phyloP scores from a whole-genome alignment of 2,797 vertebrate species.

The Columba guinea region DNA sequence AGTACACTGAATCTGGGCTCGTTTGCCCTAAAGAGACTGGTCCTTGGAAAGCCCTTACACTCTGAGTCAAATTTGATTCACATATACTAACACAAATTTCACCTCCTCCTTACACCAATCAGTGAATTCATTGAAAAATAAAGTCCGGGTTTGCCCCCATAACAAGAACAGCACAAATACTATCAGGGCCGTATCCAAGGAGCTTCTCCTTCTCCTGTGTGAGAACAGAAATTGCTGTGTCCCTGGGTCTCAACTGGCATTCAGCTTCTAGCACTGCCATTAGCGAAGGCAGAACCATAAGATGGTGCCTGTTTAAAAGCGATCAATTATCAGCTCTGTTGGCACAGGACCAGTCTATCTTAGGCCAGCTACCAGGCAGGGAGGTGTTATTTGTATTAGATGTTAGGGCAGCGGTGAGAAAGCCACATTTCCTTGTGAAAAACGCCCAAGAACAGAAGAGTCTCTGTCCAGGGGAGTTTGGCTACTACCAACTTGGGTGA shows the following conservation, averaged over 20 bases:
- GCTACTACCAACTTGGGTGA: background rate
- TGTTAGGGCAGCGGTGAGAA: background rate
- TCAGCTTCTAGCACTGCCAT: background rate
- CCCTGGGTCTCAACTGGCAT: background rate
- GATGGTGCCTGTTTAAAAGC: background rate
- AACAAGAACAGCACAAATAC: background rate
- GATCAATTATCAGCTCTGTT: background rate
- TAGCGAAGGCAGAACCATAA: background rate
- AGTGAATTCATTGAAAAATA: background rate
- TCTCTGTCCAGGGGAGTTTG: background rate
- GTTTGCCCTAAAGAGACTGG: rapidly evolving
- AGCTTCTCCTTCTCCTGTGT: background rate
- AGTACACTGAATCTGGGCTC: background rate
- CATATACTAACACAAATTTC: background rate
- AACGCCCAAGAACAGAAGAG: background rate
- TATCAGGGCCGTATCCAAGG: too few species aligned
- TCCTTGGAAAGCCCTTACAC: background rate
- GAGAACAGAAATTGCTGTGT: background rate
- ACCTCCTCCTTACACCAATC: background rate
- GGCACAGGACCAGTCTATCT: background rate
- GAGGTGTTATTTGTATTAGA: background rate
- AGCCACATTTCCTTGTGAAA: background rate
- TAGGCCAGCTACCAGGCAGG: background rate
- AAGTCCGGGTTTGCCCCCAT: background rate
- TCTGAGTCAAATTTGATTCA: background rate